phyloP scores from a whole-genome alignment of 2,888 invertebrate species.

The Leucania comma region DNA sequence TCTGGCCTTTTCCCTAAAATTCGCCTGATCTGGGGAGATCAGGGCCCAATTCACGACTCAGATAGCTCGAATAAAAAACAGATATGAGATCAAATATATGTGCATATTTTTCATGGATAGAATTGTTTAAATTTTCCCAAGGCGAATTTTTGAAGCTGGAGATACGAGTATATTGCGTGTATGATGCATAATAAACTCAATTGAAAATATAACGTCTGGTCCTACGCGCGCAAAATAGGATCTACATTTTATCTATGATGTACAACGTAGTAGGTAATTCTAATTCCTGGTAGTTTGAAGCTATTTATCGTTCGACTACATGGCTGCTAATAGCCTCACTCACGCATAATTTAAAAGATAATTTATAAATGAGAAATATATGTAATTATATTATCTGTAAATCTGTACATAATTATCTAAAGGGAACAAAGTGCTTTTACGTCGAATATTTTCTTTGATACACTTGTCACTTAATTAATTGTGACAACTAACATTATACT shows the following conservation, averaged over 20 bases:
- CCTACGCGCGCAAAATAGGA: not conserved
- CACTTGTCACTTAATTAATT: not conserved
- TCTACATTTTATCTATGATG: not conserved
- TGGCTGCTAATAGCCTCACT: not conserved
- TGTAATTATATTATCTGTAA: not conserved
- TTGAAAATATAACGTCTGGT: conserved; percentile 2
- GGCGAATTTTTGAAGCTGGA: not conserved
- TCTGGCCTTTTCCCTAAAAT: no score
- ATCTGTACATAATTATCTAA: not conserved
- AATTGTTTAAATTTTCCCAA: conserved; percentile 8
- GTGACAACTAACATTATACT: not conserved
- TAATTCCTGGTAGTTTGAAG: not conserved
- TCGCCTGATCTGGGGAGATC: no score
- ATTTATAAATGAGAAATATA: conserved; percentile 13
- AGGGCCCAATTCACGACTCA: no score
- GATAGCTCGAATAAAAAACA: conserved; percentile 9
- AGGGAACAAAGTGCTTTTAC: conserved; percentile 2
- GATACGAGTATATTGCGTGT: not conserved
- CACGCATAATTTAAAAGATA: conserved; percentile 2
- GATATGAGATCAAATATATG: conserved; percentile 1
- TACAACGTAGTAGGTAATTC: not conserved
- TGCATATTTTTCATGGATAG: not conserved
- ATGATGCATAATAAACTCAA: not conserved
- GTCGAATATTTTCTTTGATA: no score
- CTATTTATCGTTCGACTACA: not conserved